These are phyloP conservation scores for Melieria crassipennis DNA, from an alignment of 2,888 invertebrate species.

Conservation along the genomic window DNA sequence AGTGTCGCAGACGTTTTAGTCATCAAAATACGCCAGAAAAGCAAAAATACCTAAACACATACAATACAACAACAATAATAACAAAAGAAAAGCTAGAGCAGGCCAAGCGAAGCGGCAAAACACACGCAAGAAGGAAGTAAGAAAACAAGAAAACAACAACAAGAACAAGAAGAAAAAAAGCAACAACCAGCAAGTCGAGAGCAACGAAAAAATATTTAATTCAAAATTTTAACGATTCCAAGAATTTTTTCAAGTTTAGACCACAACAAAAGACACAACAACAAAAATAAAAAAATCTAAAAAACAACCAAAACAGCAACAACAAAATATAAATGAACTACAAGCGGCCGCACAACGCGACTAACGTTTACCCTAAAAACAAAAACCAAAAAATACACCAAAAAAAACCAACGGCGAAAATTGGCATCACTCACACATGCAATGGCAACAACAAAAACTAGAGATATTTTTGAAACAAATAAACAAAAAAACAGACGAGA, in stretches of 20 bases:
- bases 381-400: no score
- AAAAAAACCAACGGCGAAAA: background rate
- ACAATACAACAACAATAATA: no score
- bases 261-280: constrained; percentile 21
- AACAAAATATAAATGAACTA: constrained; percentile 1
- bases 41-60: no score
- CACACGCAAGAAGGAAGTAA: constrained; percentile 9
- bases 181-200: constrained; percentile 2
- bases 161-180: constrained; percentile 2
- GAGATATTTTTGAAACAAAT: no score
- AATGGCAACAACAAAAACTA: constrained; percentile 22
- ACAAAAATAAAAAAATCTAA: background rate
- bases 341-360: background rate
- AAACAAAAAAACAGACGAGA: no score
- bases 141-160: background rate
- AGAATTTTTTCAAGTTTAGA: constrained; percentile 41
- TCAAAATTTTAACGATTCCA: constrained; percentile 40
- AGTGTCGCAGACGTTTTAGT: no score
- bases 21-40: no score
- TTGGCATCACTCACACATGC: constrained; percentile 11
- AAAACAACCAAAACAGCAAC: constrained; percentile 13
- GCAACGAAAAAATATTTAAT: constrained; percentile 18
- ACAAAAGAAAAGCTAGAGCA: background rate
- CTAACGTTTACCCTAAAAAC: no score
- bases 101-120: background rate